Conservation (phyloP, 2,888 invertebrate genomes). For the Arge pagana region DNA sequence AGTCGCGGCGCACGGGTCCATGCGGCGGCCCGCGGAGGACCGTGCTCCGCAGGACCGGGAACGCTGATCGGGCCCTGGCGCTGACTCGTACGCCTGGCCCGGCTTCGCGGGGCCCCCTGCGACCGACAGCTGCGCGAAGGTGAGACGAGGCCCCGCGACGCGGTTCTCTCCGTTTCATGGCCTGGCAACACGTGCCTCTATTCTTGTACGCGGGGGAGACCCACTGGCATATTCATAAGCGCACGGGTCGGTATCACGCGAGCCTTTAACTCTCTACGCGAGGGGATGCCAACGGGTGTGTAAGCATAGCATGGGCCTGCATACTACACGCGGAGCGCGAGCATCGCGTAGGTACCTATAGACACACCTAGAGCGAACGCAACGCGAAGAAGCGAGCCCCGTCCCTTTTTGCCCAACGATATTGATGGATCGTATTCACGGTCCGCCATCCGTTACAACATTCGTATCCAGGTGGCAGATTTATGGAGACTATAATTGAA, state of each 20-base stretch:
- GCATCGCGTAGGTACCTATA: too few relatives aligned
- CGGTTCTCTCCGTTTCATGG: conserved; percentile 27
- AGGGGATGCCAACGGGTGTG: too few relatives aligned
- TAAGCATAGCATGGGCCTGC: too few relatives aligned
- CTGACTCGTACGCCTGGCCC: conserved; percentile 15
- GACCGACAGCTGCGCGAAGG: conserved; percentile 51
- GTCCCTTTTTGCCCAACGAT: too few relatives aligned
- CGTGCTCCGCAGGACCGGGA: conserved; percentile 19
- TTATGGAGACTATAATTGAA: conserved; percentile 18
- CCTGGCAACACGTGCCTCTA: conserved; percentile 60
- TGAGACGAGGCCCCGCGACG: conserved; percentile 48
- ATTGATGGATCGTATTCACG: conserved; percentile 5
- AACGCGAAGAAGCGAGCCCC: too few relatives aligned
- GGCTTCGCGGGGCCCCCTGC: conserved; percentile 49
- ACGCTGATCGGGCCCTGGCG: conserved; percentile 17
- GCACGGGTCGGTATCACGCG: conserved; percentile 29
- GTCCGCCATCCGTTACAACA: not conserved
- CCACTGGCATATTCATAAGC: conserved; percentile 30
- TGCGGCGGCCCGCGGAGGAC: conserved; percentile 21
- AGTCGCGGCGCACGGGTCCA: conserved; percentile 26
- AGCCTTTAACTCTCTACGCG: too few relatives aligned
- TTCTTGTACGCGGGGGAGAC: conserved; percentile 51
- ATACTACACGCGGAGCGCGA: too few relatives aligned
- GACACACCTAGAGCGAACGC: too few relatives aligned
- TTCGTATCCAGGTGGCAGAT: conserved; percentile 15